Conservation (phyloP, 2,797 vertebrate species). For the Hemitrygon akajei region DNA sequence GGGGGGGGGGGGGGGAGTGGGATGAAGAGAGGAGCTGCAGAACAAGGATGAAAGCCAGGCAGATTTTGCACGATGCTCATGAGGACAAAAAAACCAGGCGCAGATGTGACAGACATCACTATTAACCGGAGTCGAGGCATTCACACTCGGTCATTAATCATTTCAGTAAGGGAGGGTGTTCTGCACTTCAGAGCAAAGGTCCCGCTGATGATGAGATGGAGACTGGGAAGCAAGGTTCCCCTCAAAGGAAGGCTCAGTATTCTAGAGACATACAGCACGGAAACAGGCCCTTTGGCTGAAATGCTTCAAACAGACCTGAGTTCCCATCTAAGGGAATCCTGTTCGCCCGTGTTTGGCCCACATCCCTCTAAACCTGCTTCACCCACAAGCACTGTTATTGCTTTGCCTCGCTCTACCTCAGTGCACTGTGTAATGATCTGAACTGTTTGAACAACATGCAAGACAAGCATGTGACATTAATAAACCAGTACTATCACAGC, state of each 20-base stretch:
- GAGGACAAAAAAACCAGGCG: neutral
- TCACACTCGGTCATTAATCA: neutral
- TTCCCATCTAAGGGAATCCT: too few species aligned
- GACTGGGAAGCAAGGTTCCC: neutral
- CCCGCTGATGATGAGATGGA: neutral
- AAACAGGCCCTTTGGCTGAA: too few species aligned
- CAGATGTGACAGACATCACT: constrained; percentile 20
- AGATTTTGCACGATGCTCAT: neutral
- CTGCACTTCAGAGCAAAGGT: too few species aligned
- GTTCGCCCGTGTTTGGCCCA: too few species aligned
- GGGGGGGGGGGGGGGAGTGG: neutral
- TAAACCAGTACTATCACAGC: neutral
- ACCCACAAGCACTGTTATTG: too few species aligned
- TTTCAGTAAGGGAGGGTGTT: neutral
- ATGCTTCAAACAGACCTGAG: too few species aligned
- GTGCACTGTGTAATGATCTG: too few species aligned
- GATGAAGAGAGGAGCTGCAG: neutral
- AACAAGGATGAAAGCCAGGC: neutral
- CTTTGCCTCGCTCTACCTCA: too few species aligned
- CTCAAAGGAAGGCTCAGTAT: neutral
- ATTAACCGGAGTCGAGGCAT: constrained; percentile 11
- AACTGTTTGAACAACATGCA: too few species aligned
- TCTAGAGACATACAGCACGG: too few species aligned
- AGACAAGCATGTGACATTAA: too few species aligned
- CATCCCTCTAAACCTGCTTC: too few species aligned